Percentiles rank a stretch among this genome's conserved stretches.
These are phyloP conservation scores for Vimba vimba DNA, from an alignment of 2,113 vertebrate species.

Conservation along the genomic window DNA sequence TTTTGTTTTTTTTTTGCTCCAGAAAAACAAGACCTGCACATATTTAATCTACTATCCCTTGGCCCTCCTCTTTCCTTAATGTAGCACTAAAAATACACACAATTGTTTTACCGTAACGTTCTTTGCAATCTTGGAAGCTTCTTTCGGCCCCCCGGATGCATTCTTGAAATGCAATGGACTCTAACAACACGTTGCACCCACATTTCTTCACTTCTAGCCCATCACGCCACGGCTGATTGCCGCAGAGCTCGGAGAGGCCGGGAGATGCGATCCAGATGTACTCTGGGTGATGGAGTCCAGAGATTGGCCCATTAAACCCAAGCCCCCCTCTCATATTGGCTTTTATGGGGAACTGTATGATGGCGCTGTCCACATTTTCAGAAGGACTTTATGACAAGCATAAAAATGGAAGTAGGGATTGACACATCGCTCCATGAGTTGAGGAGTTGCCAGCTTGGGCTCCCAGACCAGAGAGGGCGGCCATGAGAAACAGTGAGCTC, in stretches of 20 bases:
- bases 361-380: constrained; percentile 44
- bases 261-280: constrained; percentile 86
- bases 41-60: neutral
- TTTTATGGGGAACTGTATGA: constrained; percentile 51
- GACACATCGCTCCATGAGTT: constrained; percentile 63
- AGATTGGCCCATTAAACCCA: constrained; percentile 79
- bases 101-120: constrained; percentile 17
- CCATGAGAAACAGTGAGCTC: constrained; percentile 19
- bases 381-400: constrained; percentile 46
- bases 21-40: no score
- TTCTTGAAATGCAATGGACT: constrained; percentile 66
- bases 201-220: constrained; percentile 65
- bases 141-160: constrained; percentile 40
- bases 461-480: constrained; percentile 23
- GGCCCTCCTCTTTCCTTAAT: constrained; percentile 2
- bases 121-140: constrained; percentile 42
- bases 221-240: constrained; percentile 75
- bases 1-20: neutral
- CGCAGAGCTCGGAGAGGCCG: constrained; percentile 49
- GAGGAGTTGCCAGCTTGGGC: constrained; percentile 3
- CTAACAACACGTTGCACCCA: constrained; percentile 71
- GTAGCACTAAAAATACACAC: neutral
- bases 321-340: constrained; percentile 76
- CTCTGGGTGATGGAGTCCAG: constrained; percentile 85
- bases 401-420: constrained; percentile 69